Evolutionary conservation across 2,888 invertebrate species (phyloP).

Genomic region (Chrysolina haemoptera): DNA sequence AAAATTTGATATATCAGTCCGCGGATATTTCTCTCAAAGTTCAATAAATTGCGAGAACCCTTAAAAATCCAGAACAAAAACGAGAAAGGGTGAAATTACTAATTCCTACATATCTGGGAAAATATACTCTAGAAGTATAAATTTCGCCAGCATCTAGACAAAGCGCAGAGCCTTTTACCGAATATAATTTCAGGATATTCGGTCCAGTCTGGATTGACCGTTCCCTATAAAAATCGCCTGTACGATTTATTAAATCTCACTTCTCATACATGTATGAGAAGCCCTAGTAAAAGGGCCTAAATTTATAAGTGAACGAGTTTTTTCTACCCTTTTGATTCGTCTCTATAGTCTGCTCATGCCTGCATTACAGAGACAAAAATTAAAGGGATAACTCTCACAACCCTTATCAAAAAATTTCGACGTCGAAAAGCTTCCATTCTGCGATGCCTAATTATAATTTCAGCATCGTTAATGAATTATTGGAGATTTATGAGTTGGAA

Average conservation of each 20-base stretch:
- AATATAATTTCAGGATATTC: constrained; percentile 23
- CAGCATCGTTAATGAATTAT: constrained; percentile 28
- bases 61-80: constrained; percentile 54
- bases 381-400: constrained; percentile 40
- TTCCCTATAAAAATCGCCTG: constrained; percentile 32
- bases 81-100: constrained; percentile 59
- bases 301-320: constrained; percentile 51
- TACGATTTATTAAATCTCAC: constrained; percentile 44
- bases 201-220: constrained; percentile 33
- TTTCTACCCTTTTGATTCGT: constrained; percentile 46
- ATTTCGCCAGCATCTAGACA: constrained; percentile 38
- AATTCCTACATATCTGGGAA: constrained; percentile 49
- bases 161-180: constrained; percentile 28
- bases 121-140: constrained; percentile 46
- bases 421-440: constrained; percentile 35
- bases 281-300: constrained; percentile 43
- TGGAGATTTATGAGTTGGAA: constrained; percentile 23
- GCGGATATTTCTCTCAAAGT: constrained; percentile 46
- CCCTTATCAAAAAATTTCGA: constrained; percentile 48
- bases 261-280: constrained; percentile 35
- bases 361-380: constrained; percentile 44
- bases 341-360: constrained; percentile 32
- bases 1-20: constrained; percentile 47
- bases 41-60: constrained; percentile 56
- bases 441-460: constrained; percentile 41